These are phyloP conservation scores for Sorex maritimensis DNA, from an alignment of 2,797 vertebrate species.

Conservation along the genomic window DNA sequence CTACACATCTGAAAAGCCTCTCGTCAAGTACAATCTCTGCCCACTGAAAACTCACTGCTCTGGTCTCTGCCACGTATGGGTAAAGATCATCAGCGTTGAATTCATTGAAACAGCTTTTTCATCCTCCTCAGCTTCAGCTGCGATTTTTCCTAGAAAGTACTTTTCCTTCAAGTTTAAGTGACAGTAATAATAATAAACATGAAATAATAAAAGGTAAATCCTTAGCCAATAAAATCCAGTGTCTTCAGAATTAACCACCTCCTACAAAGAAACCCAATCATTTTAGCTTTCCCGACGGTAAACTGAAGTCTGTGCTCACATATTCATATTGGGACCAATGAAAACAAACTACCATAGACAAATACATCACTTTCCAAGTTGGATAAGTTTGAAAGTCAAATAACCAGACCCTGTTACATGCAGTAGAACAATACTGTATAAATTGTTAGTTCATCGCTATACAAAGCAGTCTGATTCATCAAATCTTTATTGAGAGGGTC, in stretches of 20 bases:
- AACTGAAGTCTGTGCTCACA: background rate
- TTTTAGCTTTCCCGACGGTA: background rate
- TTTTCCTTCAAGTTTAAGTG: conserved; percentile 30
- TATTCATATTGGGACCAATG: background rate
- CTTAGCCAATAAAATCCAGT: background rate
- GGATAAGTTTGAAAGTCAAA: conserved; percentile 16
- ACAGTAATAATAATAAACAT: background rate
- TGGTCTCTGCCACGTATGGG: background rate
- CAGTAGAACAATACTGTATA: conserved; percentile 24
- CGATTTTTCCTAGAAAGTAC: background rate
- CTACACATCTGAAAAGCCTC: background rate
- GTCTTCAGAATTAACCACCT: background rate
- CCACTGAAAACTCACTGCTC: background rate
- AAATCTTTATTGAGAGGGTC: background rate
- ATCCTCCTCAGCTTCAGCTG: background rate
- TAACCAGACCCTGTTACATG: background rate
- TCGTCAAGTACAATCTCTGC: background rate
- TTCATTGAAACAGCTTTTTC: conserved; percentile 4
- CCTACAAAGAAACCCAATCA: background rate
- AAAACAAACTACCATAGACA: background rate
- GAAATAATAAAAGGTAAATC: background rate
- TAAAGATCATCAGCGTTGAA: background rate
- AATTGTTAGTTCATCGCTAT: background rate
- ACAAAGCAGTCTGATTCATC: background rate
- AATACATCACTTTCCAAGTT: background rate